Base-by-base conservation (phyloP, 2,113 vertebrate species). In the Talpa occidentalis region DNA sequence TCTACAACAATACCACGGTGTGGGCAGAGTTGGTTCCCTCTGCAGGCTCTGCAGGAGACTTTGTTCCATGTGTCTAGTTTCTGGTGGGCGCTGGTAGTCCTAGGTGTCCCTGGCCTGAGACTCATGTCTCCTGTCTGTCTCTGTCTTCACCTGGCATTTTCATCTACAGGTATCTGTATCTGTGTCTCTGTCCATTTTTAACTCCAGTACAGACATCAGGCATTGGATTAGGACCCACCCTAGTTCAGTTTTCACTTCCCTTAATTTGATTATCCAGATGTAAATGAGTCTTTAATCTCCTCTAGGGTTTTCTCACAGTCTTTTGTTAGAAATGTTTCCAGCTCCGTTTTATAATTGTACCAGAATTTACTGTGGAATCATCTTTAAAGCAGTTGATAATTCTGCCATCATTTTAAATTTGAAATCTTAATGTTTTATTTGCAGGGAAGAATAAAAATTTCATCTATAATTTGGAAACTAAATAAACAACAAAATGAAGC, bases 401-500 rank as follows among this genome's bases (percentile, higher is more conserved):
- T 9, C 11, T 69, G 42, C 22, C 35, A 44, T 81, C 11, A 70
- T 74, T 76, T 96, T 24, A 28, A 80, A 82, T 94, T 52, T 92
- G 47, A 92, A 80, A 77, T 92, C 32, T 94, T 83, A 42, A 91
- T 95, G 35, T 94, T 96, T 91, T 91, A 28, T 96, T 84, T 26
- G 87, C 92, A 97, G 95, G 90, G 54, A 97, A 19, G 28, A 94
- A 87, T 83, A 90, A 10, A 74, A 17, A 9, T 86, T 88, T 73
- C 66, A 88, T 74, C 79, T 76, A 9, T 81, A 93, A 74, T 67
- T 96, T 94, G 78, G 92, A 95, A 94, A 37, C 67, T 59, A 82
- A 88, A 47, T 88, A 69, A 80, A 17, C 60, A 94, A 93, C 83
- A 93, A 90, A 88, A 97, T 97, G 96, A 97, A 97, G n/a, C 67